Percentiles rank a stretch among this genome's conserved stretches.
Evolutionary conservation across 2,888 invertebrate species (phyloP).

Genomic region (Protodeltote pygarga): DNA sequence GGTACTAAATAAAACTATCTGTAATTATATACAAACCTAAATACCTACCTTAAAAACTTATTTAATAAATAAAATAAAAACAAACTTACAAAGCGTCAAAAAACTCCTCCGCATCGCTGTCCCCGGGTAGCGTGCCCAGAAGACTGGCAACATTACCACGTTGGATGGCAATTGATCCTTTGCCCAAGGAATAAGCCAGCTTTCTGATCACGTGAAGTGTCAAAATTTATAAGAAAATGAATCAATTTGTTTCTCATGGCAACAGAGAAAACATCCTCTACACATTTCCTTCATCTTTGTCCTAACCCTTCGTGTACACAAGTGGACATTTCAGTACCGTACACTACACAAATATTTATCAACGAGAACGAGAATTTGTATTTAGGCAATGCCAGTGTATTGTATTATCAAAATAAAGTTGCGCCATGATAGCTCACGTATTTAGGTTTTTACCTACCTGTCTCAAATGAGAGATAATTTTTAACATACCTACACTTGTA

Average conservation of each 20-base stretch:
- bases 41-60: no score
- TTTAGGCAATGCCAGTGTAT: constrained; percentile 29
- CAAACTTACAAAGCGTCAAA: no score
- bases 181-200: no score
- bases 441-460: constrained; percentile 7
- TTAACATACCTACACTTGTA: not conserved
- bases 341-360: constrained; percentile 51
- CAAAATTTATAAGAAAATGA: no score
- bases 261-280: constrained; percentile 20
- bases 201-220: no score
- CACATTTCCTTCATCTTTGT: constrained; percentile 20
- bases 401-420: constrained; percentile 33
- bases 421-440: constrained; percentile 17
- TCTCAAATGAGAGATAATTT: constrained; percentile 5
- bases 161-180: no score
- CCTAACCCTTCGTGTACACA: constrained; percentile 53
- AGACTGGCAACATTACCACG: no score
- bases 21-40: no score
- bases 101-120: no score
- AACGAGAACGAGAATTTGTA: constrained; percentile 35
- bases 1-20: no score
- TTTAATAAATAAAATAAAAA: no score
- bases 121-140: no score
- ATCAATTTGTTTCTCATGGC: not conserved
- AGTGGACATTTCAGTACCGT: constrained; percentile 48